These are phyloP conservation scores for Drepana arcuata DNA, from an alignment of 1,140 invertebrate species.

Conservation along the genomic window DNA sequence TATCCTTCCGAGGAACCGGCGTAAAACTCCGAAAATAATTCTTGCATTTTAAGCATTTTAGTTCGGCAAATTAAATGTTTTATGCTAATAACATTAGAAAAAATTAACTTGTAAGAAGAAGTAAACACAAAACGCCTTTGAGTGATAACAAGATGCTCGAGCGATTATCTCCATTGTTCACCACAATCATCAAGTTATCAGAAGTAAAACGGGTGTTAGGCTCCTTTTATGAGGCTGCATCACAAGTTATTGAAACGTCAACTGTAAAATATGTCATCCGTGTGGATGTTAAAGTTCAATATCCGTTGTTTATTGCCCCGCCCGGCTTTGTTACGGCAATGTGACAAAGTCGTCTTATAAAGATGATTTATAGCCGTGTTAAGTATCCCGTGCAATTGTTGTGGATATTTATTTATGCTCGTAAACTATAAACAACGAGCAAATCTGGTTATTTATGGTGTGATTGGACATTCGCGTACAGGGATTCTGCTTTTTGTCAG, in stretches of 20 bases:
- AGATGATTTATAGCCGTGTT: constrained; percentile 65
- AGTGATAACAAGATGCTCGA: constrained; percentile 12
- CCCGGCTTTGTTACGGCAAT: constrained; percentile 38
- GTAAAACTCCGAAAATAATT: no score
- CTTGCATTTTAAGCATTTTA: no score
- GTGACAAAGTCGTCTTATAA: constrained; percentile 67
- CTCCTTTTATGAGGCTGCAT: constrained; percentile 15
- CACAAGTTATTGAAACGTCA: constrained; percentile 17
- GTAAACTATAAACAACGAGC: constrained; percentile 66
- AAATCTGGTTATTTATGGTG: constrained; percentile 67
- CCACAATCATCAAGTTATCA: constrained; percentile 33
- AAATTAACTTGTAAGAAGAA: no score
- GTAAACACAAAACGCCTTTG: no score
- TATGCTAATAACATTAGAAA: no score
- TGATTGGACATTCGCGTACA: constrained; percentile 55
- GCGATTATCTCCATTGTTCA: constrained; percentile 24
- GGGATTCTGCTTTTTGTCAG: constrained; percentile 32
- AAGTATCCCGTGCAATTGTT: constrained; percentile 67
- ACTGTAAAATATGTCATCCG: constrained; percentile 22
- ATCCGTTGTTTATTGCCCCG: constrained; percentile 14
- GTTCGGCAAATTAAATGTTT: no score
- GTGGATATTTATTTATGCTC: constrained; percentile 64
- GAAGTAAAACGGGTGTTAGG: constrained; percentile 18
- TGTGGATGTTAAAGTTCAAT: constrained; percentile 27
- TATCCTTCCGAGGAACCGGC: no score